Base-by-base conservation (phyloP, 2,797 vertebrate genomes). In the Loriculus beryllinus region DNA sequence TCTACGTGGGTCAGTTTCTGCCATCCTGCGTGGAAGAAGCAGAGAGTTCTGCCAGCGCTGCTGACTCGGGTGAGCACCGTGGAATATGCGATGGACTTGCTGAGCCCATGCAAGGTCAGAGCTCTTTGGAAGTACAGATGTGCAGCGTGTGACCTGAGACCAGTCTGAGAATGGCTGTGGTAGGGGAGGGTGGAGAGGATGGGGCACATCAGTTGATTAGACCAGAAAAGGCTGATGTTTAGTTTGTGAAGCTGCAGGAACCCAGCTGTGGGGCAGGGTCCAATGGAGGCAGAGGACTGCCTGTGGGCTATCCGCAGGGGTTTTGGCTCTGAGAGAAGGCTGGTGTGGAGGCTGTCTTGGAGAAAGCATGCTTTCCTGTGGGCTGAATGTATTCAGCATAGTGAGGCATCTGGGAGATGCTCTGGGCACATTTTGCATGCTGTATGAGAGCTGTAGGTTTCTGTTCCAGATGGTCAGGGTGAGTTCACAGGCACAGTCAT, bases 401-500 rank as follows among this genome's bases (percentile, higher is more conserved):
- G 60, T 4, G 22, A 49, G 39, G 56, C 12, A 7, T 13, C 37
- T 33, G 29, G 29, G 45, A 84, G 78, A 25, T 60, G 59, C 35
- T 81, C 29, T 75, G 77, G 62, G 65, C 37, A 21, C 1, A 0
- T 29, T 70, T 70, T 92, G 79, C 48, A 26, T 19, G 68, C 31
- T 74, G 82, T 56, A 64, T 57, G 54, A 25, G 76, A 68, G 78
- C 64, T 65, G 62, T 22, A 54, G 72, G 95, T 97, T 96, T 96
- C 95, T 97, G 92, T 96, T 96, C 87, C 94, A 96, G 89, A 85
- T 95, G 92, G 89, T 43, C 43, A 75, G 84, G 45, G 91, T 76
- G 47, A 91, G 92, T 88, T 95, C 82, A 89, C 64, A 59, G 57
- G 75, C 82, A 40, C 76, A 93, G 93, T 95, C 86, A 95, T 97